Base-by-base conservation (phyloP, 2,888 invertebrate species). In the Xestia sexstrigata region DNA sequence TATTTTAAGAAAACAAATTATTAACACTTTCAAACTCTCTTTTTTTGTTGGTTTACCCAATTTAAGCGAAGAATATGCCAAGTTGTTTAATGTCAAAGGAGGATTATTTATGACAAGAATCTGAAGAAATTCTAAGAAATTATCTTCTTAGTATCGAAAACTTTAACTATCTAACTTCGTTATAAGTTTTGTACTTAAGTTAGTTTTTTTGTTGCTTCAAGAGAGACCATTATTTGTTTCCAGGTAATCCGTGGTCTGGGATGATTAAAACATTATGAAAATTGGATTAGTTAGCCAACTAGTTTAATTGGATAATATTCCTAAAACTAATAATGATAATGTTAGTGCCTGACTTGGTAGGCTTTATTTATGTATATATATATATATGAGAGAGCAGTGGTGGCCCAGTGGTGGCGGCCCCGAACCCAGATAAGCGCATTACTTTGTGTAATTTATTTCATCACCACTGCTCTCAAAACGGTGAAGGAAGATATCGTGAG, bases 161-260 rank as follows among this genome's bases (percentile, higher is more conserved):
- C 42, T 60, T 66, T 78, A 74, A 74, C 63, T 15, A 74, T n/a
- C 81, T 35, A 78, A 78, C 35, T 81, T 81, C 1, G 23, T 81
- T 15, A 66, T 23, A 66, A 78, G 58, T 66, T 81, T 17, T 42
- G 11, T 30, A 35, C 52, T n/a, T 7, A 49, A 65, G 55, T 49
- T 65, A 15, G 30, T 63, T 52, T 70, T 79, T 58, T 52, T 42
- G 1, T 47, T 47, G 30, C 47, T n/a, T 30, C 26, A 0, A 76
- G 47, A 23, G 17, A 76, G 5, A 66, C 39, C 1, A 17, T 35
- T 69, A 69, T 49, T 78, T 69, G 35, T 68, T 45, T 23, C 35
- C 11, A 62, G 9, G 60, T 69, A 62, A 63, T 70, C 49, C 49
- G 13, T 5, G 20, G 45, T 23, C 35, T 26, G 17, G 23, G n/a